A percentile compares a stretch with the other conserved stretches of the same genome.
Conservation (phyloP, 2,888 invertebrate genomes). For the Parascotia fuliginaria region DNA sequence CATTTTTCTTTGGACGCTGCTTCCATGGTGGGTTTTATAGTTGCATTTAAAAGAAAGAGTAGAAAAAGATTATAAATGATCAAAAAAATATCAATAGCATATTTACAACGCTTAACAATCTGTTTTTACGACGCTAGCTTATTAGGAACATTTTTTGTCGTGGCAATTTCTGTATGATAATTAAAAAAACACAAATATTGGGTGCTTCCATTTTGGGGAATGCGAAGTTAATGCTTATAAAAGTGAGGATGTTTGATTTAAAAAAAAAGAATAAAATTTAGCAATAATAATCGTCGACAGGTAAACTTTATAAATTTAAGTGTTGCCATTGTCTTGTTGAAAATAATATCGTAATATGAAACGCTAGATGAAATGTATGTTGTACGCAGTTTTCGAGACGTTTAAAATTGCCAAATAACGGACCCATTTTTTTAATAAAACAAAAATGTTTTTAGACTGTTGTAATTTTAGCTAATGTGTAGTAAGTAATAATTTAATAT, state of each 20-base stretch:
- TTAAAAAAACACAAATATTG: constrained; percentile 46
- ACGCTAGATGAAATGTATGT: constrained; percentile 40
- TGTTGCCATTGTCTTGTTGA: constrained; percentile 47
- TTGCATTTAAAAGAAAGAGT: constrained; percentile 86
- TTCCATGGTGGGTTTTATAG: constrained; percentile 81
- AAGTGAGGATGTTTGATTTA: constrained; percentile 8
- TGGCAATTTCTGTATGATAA: constrained; percentile 45
- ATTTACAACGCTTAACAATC: constrained; percentile 42
- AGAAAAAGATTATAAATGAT: constrained; percentile 87
- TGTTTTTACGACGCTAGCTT: constrained; percentile 64
- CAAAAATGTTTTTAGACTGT: constrained; percentile 38
- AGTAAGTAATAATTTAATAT: constrained; percentile 38
- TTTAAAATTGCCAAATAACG: constrained; percentile 52
- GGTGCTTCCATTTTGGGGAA: constrained; percentile 76
- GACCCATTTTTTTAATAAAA: constrained; percentile 43
- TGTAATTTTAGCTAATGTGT: constrained; percentile 43
- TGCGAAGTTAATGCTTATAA: constrained; percentile 36
- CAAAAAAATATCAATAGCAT: constrained; percentile 40
- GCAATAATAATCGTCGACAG: constrained; percentile 40
- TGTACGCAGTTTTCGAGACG: constrained; percentile 45
- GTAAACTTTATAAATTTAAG: constrained; percentile 37
- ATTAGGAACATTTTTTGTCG: constrained; percentile 48
- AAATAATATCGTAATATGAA: constrained; percentile 38
- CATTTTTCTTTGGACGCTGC: constrained; percentile 80
- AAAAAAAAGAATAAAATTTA: constrained; percentile 17